Evolutionary conservation across 2,888 invertebrate genomes (phyloP).

Genomic region (Drosophila basisetae): DNA sequence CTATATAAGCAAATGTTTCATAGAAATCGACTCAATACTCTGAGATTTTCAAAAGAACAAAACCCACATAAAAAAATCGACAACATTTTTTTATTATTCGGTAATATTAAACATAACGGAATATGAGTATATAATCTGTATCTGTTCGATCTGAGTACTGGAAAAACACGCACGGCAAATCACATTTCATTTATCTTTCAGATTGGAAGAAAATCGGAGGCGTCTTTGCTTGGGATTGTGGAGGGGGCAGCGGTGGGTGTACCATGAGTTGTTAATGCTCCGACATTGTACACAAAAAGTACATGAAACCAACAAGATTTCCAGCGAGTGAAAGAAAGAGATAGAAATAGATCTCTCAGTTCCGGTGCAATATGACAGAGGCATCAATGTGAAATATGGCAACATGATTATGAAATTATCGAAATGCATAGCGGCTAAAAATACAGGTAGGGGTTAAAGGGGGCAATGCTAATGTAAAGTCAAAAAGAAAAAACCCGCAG

Average conservation of each 20-base stretch:
- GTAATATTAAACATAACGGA: neutral
- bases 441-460: neutral
- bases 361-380: constrained; percentile 59
- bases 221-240: constrained; percentile 27
- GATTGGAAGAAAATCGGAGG: constrained; percentile 48
- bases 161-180: constrained; percentile 58
- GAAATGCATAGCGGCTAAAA: constrained; percentile 15
- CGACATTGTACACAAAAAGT: constrained; percentile 23
- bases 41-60: neutral
- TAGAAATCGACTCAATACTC: neutral
- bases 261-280: constrained; percentile 55
- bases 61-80: neutral
- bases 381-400: constrained; percentile 73
- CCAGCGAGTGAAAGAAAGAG: neutral
- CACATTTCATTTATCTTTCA: constrained; percentile 73
- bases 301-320: constrained; percentile 20
- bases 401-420: constrained; percentile 80
- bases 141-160: constrained; percentile 14
- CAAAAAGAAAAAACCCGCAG: constrained; percentile 1
- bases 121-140: neutral
- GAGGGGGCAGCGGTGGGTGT: neutral
- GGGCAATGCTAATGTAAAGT: neutral
- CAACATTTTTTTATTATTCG: neutral
- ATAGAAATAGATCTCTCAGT: constrained; percentile 50
- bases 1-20: neutral